Evolutionary conservation across 2,888 invertebrate genomes (phyloP).

Genomic region (Fissipunctia ypsillon): DNA sequence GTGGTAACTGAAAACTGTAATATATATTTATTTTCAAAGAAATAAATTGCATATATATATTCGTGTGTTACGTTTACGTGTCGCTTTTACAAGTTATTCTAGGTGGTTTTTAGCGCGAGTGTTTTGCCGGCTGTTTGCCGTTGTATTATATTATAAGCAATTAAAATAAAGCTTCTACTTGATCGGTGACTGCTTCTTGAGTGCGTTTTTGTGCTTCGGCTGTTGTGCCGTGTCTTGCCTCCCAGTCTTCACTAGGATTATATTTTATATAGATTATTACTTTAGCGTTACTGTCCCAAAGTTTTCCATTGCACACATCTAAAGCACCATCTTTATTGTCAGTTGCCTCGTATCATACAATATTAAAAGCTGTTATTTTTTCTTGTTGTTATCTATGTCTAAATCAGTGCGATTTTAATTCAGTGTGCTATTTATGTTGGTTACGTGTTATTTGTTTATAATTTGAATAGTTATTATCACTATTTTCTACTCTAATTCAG

Average conservation of each 20-base stretch:
- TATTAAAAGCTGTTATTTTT: conserved; percentile 69
- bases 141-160: conserved; percentile 29
- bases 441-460: conserved; percentile 19
- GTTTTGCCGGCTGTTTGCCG: neutral
- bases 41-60: neutral
- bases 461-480: conserved; percentile 14
- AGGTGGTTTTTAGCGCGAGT: conserved; percentile 14
- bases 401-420: conserved; percentile 36
- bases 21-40: neutral
- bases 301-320: conserved; percentile 68
- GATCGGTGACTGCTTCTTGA: conserved; percentile 27
- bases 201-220: conserved; percentile 60
- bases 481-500: conserved; percentile 23
- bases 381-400: conserved; percentile 14
- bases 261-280: conserved; percentile 31
- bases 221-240: conserved; percentile 54
- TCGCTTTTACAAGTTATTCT: conserved; percentile 1
- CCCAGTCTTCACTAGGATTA: conserved; percentile 43
- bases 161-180: conserved; percentile 46
- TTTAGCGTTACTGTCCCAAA: conserved; percentile 80
- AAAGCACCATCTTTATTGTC: conserved; percentile 70
- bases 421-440: conserved; percentile 25
- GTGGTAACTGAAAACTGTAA: conserved; percentile 23
- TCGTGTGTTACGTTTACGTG: neutral
- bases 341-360: conserved; percentile 62